Conservation (phyloP, 2,888 invertebrate species). For the Pseudococcus longispinus region DNA sequence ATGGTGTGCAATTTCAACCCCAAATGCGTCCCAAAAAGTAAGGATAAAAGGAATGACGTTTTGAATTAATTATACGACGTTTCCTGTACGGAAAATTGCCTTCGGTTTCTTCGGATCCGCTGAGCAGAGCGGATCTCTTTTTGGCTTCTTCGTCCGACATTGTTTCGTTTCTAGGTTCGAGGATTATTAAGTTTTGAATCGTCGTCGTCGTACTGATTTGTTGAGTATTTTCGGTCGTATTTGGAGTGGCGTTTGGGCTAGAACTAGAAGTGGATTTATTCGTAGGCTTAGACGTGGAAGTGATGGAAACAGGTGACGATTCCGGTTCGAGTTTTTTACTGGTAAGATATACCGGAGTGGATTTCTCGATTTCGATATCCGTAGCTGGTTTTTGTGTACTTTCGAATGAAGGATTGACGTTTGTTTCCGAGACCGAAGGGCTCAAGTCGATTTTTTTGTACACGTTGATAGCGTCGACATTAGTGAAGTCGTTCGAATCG, state of each 20-base stretch:
- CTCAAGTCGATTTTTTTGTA: constrained; percentile 57
- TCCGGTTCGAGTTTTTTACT: neutral
- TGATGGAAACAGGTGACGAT: neutral
- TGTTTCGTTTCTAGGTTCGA: constrained; percentile 11
- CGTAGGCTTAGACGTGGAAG: neutral
- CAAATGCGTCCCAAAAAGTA: constrained; percentile 67
- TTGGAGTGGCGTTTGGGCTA: neutral
- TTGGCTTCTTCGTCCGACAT: constrained; percentile 9
- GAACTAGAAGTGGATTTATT: constrained; percentile 5
- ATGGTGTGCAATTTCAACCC: constrained; percentile 62
- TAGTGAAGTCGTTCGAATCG: constrained; percentile 28
- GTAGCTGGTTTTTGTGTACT: neutral
- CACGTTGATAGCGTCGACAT: constrained; percentile 42
- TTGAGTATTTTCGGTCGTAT: neutral
- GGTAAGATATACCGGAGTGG: neutral
- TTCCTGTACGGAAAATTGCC: constrained; percentile 65
- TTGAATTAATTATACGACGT: constrained; percentile 65
- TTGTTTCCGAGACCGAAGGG: neutral
- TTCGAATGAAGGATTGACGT: neutral
- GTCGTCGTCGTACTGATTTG: neutral
- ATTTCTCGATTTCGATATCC: neutral
- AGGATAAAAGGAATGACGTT: constrained; percentile 67
- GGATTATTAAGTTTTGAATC: constrained; percentile 14
- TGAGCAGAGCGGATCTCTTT: constrained; percentile 49
- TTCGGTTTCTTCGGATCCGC: constrained; percentile 43